Evolutionary conservation across 2,888 invertebrate genomes (phyloP).

Genomic region (Drosophila diplacantha): DNA sequence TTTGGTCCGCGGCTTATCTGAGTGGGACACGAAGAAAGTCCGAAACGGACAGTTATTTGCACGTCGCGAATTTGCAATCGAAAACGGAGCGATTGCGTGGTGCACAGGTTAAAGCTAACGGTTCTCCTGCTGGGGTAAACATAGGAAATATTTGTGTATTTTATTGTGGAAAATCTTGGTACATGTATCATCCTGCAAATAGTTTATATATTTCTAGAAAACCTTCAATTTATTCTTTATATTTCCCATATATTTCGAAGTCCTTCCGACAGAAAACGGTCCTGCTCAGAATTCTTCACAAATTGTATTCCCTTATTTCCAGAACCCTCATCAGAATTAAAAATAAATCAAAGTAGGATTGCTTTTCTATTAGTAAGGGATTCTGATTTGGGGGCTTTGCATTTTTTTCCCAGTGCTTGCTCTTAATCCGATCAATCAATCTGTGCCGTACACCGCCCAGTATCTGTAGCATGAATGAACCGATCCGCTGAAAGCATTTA

Average conservation of each 20-base stretch:
- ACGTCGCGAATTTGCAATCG: conserved; percentile 3
- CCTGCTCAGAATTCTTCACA: not conserved
- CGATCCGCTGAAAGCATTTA: conserved; percentile 47
- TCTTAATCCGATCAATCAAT: conserved; percentile 29
- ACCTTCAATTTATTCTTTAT: not conserved
- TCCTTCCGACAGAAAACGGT: not conserved
- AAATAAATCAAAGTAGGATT: no score
- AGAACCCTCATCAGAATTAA: no score
- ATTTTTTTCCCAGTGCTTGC: conserved; percentile 5
- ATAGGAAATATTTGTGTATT: conserved; percentile 29
- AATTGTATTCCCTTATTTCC: not conserved
- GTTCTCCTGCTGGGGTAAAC: conserved; percentile 21
- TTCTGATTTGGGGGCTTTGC: not conserved
- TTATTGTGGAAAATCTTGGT: not conserved
- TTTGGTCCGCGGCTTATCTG: conserved; percentile 11
- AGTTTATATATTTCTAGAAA: not conserved
- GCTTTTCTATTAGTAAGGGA: not conserved
- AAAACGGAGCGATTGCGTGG: conserved; percentile 4
- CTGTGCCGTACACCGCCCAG: conserved; percentile 14
- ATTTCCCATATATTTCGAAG: not conserved
- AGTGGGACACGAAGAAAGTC: conserved; percentile 26
- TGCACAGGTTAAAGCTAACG: conserved; percentile 11
- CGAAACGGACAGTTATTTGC: conserved; percentile 5
- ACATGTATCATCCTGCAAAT: not conserved
- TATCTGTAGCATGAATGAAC: conserved; percentile 23